These are phyloP conservation scores for Drosophila limbata DNA, from an alignment of 2,888 invertebrate species.

Conservation along the genomic window DNA sequence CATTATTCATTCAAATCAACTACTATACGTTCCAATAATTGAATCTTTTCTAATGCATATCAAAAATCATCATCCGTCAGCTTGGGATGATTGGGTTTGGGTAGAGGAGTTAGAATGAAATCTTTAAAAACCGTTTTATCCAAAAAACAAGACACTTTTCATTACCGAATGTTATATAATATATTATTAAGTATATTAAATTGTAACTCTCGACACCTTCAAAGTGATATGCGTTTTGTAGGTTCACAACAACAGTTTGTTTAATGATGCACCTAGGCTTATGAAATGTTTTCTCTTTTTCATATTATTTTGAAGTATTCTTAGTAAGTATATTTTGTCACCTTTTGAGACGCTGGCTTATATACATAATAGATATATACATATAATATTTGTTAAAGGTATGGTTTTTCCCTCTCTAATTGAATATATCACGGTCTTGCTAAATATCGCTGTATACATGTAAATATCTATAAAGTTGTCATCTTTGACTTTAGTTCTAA, in stretches of 20 bases:
- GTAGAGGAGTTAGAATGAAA: neutral
- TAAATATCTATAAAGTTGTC: conserved; percentile 74
- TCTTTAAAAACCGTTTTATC: conserved; percentile 30
- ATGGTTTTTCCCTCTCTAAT: conserved; percentile 59
- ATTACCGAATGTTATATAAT: conserved; percentile 32
- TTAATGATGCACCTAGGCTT: conserved; percentile 42
- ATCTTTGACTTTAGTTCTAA: conserved; percentile 54
- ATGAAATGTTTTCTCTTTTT: conserved; percentile 46
- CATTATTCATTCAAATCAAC: conserved; percentile 64
- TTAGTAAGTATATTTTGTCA: conserved; percentile 70
- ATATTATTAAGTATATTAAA: conserved; percentile 23
- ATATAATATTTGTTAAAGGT: conserved; percentile 59
- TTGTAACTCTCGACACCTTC: conserved; percentile 50
- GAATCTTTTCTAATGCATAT: conserved; percentile 38
- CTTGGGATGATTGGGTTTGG: neutral
- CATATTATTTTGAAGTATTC: conserved; percentile 31
- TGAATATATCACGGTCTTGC: conserved; percentile 80
- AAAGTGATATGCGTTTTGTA: conserved; percentile 75
- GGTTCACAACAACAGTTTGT: conserved; percentile 73
- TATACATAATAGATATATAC: conserved; percentile 63
- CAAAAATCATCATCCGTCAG: conserved; percentile 39
- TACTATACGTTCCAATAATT: conserved; percentile 21
- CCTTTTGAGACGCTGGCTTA: conserved; percentile 71
- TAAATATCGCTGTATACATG: conserved; percentile 76
- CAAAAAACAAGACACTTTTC: conserved; percentile 59